Percentiles rank a stretch among this genome's conserved stretches.
These are phyloP conservation scores for Sialia sialis DNA, from an alignment of 2,113 vertebrate species.

Conservation along the genomic window DNA sequence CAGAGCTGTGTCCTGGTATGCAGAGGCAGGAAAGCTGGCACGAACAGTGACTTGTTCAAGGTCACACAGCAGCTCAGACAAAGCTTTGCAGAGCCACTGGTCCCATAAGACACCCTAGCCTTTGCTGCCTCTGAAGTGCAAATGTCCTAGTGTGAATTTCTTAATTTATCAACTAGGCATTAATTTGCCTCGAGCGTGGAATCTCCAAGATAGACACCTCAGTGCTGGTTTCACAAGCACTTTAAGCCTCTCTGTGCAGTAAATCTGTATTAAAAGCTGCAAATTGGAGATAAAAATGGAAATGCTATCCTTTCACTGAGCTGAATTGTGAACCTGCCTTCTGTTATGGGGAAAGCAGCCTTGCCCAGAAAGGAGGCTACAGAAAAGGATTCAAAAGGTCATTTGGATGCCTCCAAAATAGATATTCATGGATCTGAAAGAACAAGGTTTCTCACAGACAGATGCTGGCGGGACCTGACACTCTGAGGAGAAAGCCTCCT, in stretches of 20 bases:
- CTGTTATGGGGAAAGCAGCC: background rate
- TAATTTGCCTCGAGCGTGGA: background rate
- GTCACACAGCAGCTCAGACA: fast-evolving
- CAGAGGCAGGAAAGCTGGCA: background rate
- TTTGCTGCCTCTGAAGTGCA: background rate
- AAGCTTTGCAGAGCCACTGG: background rate
- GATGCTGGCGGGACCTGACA: background rate
- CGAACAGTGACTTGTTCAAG: background rate
- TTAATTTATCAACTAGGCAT: background rate
- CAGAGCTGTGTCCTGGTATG: background rate
- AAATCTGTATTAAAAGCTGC: background rate
- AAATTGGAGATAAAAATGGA: slow-evolving; percentile 38
- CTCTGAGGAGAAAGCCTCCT: background rate
- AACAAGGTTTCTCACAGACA: background rate
- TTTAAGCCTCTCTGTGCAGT: background rate
- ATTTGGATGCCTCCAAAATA: background rate
- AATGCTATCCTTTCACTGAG: background rate
- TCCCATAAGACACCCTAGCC: background rate
- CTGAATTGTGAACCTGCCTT: background rate
- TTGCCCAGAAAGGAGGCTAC: background rate
- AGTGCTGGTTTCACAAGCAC: background rate
- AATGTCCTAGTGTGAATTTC: background rate
- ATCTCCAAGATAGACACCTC: background rate
- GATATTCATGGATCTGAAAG: background rate
- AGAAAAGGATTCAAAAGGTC: slow-evolving; percentile 8